Base-by-base conservation (phyloP, 2,888 invertebrate genomes). In the Eilema griseolum region DNA sequence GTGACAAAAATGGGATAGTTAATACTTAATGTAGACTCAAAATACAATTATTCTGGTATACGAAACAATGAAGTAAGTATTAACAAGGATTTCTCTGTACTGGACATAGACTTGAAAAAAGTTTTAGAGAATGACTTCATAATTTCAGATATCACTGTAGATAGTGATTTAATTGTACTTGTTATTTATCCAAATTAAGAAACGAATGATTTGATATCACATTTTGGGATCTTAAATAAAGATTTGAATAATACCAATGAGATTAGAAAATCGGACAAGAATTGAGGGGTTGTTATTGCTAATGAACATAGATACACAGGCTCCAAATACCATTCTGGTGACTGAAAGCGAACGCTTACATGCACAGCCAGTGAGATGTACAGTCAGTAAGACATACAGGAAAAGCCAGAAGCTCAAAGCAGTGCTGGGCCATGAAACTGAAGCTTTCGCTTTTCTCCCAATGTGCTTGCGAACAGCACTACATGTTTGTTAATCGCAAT, bases 321-420 rank as follows among this genome's bases (percentile, higher is more conserved):
- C 61, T 68, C 70, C 71, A 69, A 62, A 57, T 10, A 75, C 69
- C 20, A 61, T 37, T 56, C 23, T 67, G 37, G 74, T 73, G 76
- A 74, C 56, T 65, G 76, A 75, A 79, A 81, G 80, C 79, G 69
- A 70, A 83, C 82, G 83, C 76, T 79, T 70, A 79, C 92, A 92
- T 92, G 92, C 92, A 87, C 86, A 90, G 89, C 89, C 89, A 85
- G 76, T 81, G 85, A 86, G 82, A 79, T 81, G 86, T 82, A 61
- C 64, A 65, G 80, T 10, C 77, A 80, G 71, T 37, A 83, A 57
- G 24, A 24, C 4, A 10, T 59, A 59, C 28, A 59, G 26, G 4
- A 16, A 52, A 23, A 56, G n/a, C 11, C 77, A 80, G 71, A 91
- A 93, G 93, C 92, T 87, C 82, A 77, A 89, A 91, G 91, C 90